A percentile compares a stretch with the other conserved stretches of the same genome.
Conservation (phyloP, 1,140 invertebrate genomes). For the Leptinotarsa undecemlineata region DNA sequence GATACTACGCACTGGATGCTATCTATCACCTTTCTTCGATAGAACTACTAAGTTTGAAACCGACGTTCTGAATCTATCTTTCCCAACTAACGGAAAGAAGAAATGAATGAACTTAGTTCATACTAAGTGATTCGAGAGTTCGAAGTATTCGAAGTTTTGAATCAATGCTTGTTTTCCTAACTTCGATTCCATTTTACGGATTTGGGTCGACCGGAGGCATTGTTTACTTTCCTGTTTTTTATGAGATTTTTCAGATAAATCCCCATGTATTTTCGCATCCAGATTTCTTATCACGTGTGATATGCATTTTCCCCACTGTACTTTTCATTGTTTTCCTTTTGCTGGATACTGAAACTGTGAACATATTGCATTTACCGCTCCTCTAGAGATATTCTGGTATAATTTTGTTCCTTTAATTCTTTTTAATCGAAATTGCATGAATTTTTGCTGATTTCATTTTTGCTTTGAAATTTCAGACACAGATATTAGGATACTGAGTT, state of each 20-base stretch:
- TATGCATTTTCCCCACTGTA: neutral
- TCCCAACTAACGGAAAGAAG: too few relatives aligned
- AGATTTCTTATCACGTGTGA: neutral
- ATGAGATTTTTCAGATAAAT: neutral
- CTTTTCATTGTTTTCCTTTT: neutral
- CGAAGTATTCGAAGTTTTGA: neutral
- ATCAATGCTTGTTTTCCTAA: neutral
- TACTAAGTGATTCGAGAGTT: neutral
- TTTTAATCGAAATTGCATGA: neutral
- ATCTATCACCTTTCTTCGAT: too few relatives aligned
- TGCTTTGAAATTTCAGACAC: neutral
- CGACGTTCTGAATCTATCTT: too few relatives aligned
- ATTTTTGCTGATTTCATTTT: neutral
- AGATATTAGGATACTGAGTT: constrained; percentile 33
- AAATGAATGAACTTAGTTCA: too few relatives aligned
- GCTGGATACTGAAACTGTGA: neutral
- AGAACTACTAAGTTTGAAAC: too few relatives aligned
- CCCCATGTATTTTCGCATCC: neutral
- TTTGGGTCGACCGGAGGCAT: neutral
- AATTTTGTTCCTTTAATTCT: neutral
- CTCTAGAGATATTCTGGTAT: neutral
- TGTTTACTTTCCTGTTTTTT: neutral
- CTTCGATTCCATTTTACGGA: neutral
- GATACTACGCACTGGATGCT: too few relatives aligned
- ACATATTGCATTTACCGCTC: neutral